These are phyloP conservation scores for Loriculus beryllinus DNA, from an alignment of 2,797 vertebrate genomes.

Conservation along the genomic window DNA sequence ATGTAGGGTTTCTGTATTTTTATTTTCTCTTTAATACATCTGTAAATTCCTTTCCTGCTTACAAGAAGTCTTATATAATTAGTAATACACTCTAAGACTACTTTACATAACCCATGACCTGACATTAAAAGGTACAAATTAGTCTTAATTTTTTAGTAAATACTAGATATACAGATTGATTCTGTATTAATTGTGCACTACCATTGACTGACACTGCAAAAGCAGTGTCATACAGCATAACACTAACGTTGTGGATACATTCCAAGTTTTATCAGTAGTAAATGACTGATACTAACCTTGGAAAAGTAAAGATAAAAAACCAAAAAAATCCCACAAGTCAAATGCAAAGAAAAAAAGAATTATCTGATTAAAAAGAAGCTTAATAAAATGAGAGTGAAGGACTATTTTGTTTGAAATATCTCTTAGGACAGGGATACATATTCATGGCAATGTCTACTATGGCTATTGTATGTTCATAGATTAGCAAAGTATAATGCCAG, in stretches of 20 bases:
- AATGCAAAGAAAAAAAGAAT: neutral
- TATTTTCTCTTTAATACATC: neutral
- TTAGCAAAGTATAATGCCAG: neutral
- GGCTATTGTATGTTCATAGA: neutral
- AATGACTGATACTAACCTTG: neutral
- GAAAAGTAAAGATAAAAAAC: neutral
- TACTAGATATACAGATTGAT: neutral
- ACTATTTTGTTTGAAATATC: neutral
- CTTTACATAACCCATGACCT: neutral
- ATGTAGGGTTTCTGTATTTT: neutral
- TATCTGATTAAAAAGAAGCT: neutral
- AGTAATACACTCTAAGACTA: neutral
- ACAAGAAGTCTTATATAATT: neutral
- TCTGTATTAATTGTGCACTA: neutral
- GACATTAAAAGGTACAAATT: neutral
- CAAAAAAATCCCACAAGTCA: neutral
- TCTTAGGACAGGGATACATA: neutral
- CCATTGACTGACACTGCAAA: neutral
- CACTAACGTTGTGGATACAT: neutral
- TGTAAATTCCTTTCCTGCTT: neutral
- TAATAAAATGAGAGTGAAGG: neutral
- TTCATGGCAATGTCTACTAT: neutral
- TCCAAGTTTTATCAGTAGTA: neutral
- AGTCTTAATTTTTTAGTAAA: neutral
- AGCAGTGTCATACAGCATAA: neutral